phyloP scores from a whole-genome alignment of 1,140 invertebrate species.

The Calycopis cecrops region DNA sequence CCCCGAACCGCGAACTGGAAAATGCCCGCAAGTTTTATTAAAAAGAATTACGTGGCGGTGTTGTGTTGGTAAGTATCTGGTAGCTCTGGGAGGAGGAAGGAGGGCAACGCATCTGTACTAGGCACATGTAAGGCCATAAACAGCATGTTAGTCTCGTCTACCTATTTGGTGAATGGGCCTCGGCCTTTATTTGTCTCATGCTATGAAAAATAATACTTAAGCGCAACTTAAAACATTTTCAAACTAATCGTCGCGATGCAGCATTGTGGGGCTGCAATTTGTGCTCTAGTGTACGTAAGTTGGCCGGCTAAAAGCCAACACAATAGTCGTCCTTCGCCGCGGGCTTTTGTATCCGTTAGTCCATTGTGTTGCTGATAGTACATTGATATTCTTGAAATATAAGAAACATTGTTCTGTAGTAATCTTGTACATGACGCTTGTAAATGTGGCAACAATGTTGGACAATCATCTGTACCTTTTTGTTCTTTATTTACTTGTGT shows the following conservation, averaged over 20 bases:
- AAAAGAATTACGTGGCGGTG: slow-evolving; percentile 9
- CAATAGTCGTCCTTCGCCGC: slow-evolving; percentile 9
- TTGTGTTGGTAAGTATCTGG: not conserved
- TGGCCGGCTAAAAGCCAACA: slow-evolving; percentile 13
- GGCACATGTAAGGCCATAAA: no score
- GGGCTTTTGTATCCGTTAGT: slow-evolving; percentile 8
- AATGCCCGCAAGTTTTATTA: slow-evolving; percentile 20
- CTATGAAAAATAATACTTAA: no score
- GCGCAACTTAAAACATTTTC: not conserved
- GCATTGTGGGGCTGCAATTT: not conserved
- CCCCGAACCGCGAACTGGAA: slow-evolving; percentile 8
- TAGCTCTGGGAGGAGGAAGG: no score
- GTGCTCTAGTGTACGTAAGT: slow-evolving; percentile 1
- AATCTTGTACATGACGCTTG: no score
- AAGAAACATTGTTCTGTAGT: no score
- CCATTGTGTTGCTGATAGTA: slow-evolving; percentile 12
- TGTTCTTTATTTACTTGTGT: no score
- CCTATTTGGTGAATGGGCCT: no score
- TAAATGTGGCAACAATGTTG: no score
- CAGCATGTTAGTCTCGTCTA: no score
- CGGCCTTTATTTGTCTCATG: no score
- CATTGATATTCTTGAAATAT: slow-evolving; percentile 6
- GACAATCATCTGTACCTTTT: no score
- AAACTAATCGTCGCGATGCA: slow-evolving; percentile 6
- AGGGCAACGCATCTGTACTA: no score